phyloP scores from a whole-genome alignment of 2,888 invertebrate genomes.

The Ischnura elegans region DNA sequence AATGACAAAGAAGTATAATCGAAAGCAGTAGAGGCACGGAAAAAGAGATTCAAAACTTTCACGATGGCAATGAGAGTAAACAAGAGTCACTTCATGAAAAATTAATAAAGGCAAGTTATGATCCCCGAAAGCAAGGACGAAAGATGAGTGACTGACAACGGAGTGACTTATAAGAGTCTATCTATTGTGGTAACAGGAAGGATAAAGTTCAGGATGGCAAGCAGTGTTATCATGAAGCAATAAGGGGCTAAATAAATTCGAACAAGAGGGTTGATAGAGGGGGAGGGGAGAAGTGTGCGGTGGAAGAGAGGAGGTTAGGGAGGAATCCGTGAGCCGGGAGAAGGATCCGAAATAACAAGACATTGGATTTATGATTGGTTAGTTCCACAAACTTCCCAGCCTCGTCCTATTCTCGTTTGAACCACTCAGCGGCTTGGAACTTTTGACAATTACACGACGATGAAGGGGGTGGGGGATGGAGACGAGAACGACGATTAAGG shows the following conservation, averaged over 20 bases:
- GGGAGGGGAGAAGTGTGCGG: neutral
- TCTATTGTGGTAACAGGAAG: neutral
- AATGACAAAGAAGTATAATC: too few relatives aligned
- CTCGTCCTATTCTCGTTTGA: neutral
- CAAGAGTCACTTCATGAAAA: too few relatives aligned
- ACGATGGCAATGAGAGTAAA: too few relatives aligned
- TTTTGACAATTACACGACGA: conserved; percentile 42
- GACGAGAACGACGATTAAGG: neutral
- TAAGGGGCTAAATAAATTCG: conserved; percentile 6
- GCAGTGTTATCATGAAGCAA: neutral
- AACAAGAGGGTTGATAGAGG: neutral
- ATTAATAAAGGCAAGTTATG: too few relatives aligned
- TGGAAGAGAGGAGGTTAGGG: neutral
- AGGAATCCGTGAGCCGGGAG: neutral
- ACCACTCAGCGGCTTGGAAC: conserved; percentile 1
- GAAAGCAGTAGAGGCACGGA: too few relatives aligned
- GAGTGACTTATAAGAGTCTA: neutral
- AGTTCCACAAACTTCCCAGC: conserved; percentile 28
- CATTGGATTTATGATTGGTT: conserved; percentile 56
- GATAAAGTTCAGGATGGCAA: neutral
- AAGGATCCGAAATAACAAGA: conserved; percentile 36
- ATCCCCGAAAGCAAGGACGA: too few relatives aligned
- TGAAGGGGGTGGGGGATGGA: neutral
- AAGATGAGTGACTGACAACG: neutral
- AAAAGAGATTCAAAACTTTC: too few relatives aligned